Conservation (phyloP, 2,113 vertebrate genomes). For the Thunnus thynnus region DNA sequence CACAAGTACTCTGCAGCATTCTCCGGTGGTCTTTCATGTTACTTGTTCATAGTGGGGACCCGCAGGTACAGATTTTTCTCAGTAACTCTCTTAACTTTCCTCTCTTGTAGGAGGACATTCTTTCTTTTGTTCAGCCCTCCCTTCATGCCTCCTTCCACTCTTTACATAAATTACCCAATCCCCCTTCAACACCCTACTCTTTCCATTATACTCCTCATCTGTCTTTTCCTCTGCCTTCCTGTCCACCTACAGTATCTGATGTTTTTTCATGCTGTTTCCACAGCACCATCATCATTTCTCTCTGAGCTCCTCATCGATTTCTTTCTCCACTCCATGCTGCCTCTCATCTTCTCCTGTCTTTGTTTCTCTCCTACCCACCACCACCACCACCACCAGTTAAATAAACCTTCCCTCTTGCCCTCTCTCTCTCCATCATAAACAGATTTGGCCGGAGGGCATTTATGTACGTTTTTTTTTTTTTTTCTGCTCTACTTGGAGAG, state of each 20-base stretch:
- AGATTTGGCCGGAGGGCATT: slow-evolving; percentile 61
- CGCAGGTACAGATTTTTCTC: slow-evolving; percentile 4
- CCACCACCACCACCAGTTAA: slow-evolving; percentile 56
- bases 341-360: slow-evolving; percentile 45
- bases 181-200: slow-evolving; percentile 24
- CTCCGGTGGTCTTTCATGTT: slow-evolving; percentile 20
- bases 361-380: slow-evolving; percentile 48
- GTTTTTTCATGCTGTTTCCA: slow-evolving; percentile 43
- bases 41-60: slow-evolving; percentile 11
- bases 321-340: slow-evolving; percentile 28
- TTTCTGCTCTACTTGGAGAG: slow-evolving; percentile 51
- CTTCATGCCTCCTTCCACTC: slow-evolving; percentile 15
- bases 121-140: slow-evolving; percentile 18
- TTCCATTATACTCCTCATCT: slow-evolving; percentile 39
- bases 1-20: slow-evolving; percentile 14
- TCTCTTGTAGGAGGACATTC: slow-evolving; percentile 15
- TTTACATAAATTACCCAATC: slow-evolving; percentile 50
- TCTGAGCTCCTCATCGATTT: slow-evolving; percentile 64
- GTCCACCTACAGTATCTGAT: slow-evolving; percentile 44
- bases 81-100: slow-evolving; percentile 6
- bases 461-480: slow-evolving; percentile 45
- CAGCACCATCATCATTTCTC: slow-evolving; percentile 51
- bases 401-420: slow-evolving; percentile 32
- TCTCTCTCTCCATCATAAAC: slow-evolving; percentile 44
- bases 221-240: slow-evolving; percentile 31